Evolutionary conservation across 2,113 vertebrate genomes (phyloP).

Genomic region (Lamprologus speciosus): DNA sequence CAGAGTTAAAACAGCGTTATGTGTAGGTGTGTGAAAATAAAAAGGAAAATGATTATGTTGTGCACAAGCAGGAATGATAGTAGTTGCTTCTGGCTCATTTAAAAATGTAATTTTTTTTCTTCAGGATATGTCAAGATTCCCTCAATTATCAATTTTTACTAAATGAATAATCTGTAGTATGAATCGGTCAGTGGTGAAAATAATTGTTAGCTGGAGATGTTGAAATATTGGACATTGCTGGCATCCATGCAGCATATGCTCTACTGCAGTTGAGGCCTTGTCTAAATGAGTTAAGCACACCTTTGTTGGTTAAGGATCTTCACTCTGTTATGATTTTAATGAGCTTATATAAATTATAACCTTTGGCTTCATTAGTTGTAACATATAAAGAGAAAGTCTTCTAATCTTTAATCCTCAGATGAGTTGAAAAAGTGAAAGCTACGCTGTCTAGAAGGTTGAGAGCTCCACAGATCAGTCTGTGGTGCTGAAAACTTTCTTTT

Average conservation of each 20-base stretch:
- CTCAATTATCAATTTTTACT: background rate
- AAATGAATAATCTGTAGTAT: background rate
- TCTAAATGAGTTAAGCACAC: background rate
- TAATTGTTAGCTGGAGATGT: background rate
- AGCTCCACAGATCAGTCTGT: background rate
- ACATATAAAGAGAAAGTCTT: fast-evolving
- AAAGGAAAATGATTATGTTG: background rate
- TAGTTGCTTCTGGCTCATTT: background rate
- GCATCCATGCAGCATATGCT: background rate
- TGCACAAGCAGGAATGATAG: background rate
- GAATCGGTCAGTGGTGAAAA: background rate
- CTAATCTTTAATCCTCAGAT: background rate
- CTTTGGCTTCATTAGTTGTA: background rate
- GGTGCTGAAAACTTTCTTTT: background rate
- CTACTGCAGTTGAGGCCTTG: background rate
- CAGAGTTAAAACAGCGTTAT: background rate
- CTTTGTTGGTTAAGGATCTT: background rate
- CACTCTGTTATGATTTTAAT: background rate
- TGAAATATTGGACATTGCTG: background rate
- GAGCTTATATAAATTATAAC: background rate
- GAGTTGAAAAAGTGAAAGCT: background rate
- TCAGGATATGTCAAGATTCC: background rate
- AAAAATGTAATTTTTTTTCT: fast-evolving
- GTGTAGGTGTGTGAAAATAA: background rate
- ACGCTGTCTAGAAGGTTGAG: fast-evolving